Base-by-base conservation (phyloP, 2,888 invertebrate species). In the Protodeltote pygarga region DNA sequence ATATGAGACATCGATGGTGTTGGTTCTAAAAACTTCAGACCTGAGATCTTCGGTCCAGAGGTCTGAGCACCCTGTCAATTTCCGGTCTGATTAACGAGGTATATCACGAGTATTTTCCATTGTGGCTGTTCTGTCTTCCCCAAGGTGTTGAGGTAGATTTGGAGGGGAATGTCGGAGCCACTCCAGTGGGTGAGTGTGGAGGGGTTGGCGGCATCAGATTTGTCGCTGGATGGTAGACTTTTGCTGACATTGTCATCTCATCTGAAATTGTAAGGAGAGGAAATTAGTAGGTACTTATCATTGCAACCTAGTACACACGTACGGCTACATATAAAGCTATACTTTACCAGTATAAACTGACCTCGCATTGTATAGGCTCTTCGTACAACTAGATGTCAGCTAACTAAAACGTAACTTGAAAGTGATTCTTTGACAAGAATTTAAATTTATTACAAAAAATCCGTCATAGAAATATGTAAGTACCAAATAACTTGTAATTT, bases 181-280 rank as follows among this genome's bases (percentile, higher is more conserved):
- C 32, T 1, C 81, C 85, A 0, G 83, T 85, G 0, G 85, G 90
- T 0, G 87, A 83, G 3, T 54, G 65, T 0, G 87, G 89, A 0
- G 83, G 88, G 0, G 83, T 77, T 0, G 79, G 73, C 0, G 91
- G 92, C 76, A 89, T 69, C 9, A 90, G 76, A 44, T 92, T 92
- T 0, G 91, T 89, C 0, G 92, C 91, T n/a, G 80, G 89, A 1
- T 90, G 90, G 77, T 85, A 92, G 2, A 91, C 86, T 20, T 62
- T 80, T 0, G 92, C 92, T 3, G 85, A 81, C 79, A 87, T 80
- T 5, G 77, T 37, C 60, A 80, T 77, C 5, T 77, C 85, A 52
- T 66, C 91, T 92, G 83, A 3, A 85, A 87, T 45, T 8, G 10
- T 25, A 40, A 5, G 31, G 23, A 31, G 28, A 25, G 9, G 10